Base-by-base conservation (phyloP, 2,888 invertebrate genomes). In the Philereme transversata region DNA sequence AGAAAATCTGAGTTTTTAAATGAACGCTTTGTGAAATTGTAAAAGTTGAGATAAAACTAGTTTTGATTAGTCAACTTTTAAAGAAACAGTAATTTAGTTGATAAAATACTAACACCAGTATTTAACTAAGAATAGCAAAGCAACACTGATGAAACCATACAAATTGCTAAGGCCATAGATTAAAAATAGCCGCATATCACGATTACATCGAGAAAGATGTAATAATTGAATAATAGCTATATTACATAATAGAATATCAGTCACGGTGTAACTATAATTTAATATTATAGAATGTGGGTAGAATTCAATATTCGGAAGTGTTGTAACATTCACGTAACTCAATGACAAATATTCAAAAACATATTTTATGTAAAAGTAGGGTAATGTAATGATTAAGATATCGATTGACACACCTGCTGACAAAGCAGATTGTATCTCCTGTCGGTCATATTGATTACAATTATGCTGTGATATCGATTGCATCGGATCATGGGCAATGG, bases 381-480 rank as follows among this genome's bases (percentile, higher is more conserved):
- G 10, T 44, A 41, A 56, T 33, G 5, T 35, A 22, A 22, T 22
- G 22, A 40, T 50, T 34, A 45, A 10, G 22, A 45, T 45, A 44
- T 48, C 10, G 33, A 4, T 50, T 57, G 50, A 8, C 43, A 51
- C 34, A 44, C 36, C 10, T 48, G 36, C 43, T 43, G 51, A 45
- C 43, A 10, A 40, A 51, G 43, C 40, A 48, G 43, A 43, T 58
- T 58, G 61, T 60, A 50, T 62, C 53, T 58, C 58, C 55, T 52
- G 48, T 57, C 51, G 6, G 45, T 62, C 33, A 51, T 67, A 65
- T 63, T 54, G 36, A 62, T 63, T 63, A 60, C 67, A 60, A 60
- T 64, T 57, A 58, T 49, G 46, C 41, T 52, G 11, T 7, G 38
- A 51, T 65, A 63, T 67, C 56, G 41, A 61, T 63, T 52, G 51